Conservation (phyloP, 2,113 vertebrate genomes). For the Butastur rufipennis region DNA sequence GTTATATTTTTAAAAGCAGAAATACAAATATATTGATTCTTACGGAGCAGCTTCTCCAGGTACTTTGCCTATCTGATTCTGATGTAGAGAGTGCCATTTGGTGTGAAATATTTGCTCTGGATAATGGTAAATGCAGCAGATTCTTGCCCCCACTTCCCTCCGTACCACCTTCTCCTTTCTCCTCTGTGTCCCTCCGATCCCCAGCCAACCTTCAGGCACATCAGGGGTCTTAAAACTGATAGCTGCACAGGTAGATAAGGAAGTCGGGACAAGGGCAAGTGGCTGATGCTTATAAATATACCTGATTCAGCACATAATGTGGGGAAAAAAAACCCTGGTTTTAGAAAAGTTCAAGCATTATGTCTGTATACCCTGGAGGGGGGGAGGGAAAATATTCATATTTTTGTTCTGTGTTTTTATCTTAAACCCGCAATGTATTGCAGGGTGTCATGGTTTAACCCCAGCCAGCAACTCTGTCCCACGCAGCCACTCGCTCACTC, state of each 20-base stretch:
- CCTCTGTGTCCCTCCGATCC: background rate
- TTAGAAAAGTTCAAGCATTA: background rate
- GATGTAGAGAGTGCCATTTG: background rate
- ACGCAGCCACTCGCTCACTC: no score
- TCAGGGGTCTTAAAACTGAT: background rate
- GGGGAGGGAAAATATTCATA: background rate
- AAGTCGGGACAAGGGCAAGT: background rate
- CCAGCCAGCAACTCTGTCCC: no score
- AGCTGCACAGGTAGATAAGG: conserved; percentile 7
- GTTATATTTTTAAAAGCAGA: conserved; percentile 50
- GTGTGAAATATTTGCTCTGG: background rate
- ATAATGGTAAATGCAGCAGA: background rate
- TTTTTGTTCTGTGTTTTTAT: background rate
- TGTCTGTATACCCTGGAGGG: background rate
- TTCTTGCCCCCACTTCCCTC: background rate
- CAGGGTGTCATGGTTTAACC: background rate
- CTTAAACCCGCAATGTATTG: background rate
- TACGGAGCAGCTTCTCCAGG: background rate
- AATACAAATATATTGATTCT: background rate
- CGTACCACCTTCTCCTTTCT: background rate
- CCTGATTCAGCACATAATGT: background rate
- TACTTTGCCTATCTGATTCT: background rate
- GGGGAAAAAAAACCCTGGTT: rapidly evolving
- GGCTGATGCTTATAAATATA: background rate
- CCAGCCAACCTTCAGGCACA: background rate